A percentile compares a stretch with the other conserved stretches of the same genome.
Conservation (phyloP, 2,888 invertebrate species). For the Microctonus brassicae region DNA sequence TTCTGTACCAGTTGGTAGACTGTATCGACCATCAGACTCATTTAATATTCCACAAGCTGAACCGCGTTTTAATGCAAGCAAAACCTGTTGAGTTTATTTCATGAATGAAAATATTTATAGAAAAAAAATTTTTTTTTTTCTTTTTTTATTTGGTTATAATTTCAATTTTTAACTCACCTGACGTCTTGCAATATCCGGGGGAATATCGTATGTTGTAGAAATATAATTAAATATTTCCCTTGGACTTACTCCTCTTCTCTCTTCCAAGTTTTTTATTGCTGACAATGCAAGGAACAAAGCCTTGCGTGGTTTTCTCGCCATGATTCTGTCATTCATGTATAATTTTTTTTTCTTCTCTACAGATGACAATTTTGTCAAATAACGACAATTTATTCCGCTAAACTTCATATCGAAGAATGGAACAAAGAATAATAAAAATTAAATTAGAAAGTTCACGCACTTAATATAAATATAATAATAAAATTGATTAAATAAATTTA, state of each 20-base stretch:
- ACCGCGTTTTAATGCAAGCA: slow-evolving; percentile 55
- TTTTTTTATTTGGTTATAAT: neutral
- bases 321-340: slow-evolving; percentile 26
- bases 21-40: slow-evolving; percentile 48
- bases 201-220: slow-evolving; percentile 47
- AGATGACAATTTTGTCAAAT: neutral
- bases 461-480: neutral
- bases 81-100: slow-evolving; percentile 43
- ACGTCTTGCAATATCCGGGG: slow-evolving; percentile 48
- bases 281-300: slow-evolving; percentile 49
- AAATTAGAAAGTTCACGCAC: neutral
- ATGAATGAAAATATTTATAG: neutral
- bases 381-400: neutral
- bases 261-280: slow-evolving; percentile 55
- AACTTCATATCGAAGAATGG: neutral
- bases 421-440: neutral
- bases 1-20: slow-evolving; percentile 48
- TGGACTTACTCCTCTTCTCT: slow-evolving; percentile 52
- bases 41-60: slow-evolving; percentile 53
- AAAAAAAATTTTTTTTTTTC: neutral
- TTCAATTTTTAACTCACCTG: slow-evolving; percentile 46
- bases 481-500: neutral
- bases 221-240: slow-evolving; percentile 54
- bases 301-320: slow-evolving; percentile 45
- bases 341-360: neutral